Conservation (phyloP, 2,888 invertebrate species). For the Dynastes hyllus region DNA sequence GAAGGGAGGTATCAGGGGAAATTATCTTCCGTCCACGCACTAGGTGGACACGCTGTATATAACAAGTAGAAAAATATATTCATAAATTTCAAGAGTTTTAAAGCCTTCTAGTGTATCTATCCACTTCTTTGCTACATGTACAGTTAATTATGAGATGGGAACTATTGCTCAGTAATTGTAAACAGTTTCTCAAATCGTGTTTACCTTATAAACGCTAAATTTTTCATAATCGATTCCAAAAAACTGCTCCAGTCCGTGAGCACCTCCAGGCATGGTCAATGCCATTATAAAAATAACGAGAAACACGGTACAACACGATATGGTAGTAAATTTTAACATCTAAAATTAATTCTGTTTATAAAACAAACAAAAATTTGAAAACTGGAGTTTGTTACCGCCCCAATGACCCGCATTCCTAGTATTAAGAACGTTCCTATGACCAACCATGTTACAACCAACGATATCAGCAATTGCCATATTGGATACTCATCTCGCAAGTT, state of each 20-base stretch:
- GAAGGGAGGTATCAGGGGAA: too few species aligned
- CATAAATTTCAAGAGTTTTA: too few species aligned
- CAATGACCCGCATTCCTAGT: conserved; percentile 54
- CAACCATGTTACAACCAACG: conserved; percentile 55
- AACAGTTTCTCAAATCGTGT: neutral
- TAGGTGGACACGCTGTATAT: too few species aligned
- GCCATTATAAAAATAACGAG: conserved; percentile 53
- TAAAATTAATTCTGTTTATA: conserved; percentile 21
- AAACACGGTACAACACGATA: conserved; percentile 51
- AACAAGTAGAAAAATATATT: too few species aligned
- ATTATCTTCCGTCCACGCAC: too few species aligned
- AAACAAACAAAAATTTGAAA: neutral
- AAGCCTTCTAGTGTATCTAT: too few species aligned
- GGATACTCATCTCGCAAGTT: conserved; percentile 50
- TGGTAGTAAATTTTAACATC: conserved; percentile 52
- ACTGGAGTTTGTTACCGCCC: conserved; percentile 50
- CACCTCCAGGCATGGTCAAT: conserved; percentile 50
- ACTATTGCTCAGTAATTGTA: neutral
- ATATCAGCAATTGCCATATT: conserved; percentile 54
- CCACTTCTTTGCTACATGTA: too few species aligned
- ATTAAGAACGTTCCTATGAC: conserved; percentile 53
- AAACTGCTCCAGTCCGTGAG: conserved; percentile 49
- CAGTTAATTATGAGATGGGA: too few species aligned
- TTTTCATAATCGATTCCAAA: conserved; percentile 49
- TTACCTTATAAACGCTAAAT: conserved; percentile 49